Base-by-base conservation (phyloP, 2,113 vertebrate species). In the Excalfactoria chinensis region DNA sequence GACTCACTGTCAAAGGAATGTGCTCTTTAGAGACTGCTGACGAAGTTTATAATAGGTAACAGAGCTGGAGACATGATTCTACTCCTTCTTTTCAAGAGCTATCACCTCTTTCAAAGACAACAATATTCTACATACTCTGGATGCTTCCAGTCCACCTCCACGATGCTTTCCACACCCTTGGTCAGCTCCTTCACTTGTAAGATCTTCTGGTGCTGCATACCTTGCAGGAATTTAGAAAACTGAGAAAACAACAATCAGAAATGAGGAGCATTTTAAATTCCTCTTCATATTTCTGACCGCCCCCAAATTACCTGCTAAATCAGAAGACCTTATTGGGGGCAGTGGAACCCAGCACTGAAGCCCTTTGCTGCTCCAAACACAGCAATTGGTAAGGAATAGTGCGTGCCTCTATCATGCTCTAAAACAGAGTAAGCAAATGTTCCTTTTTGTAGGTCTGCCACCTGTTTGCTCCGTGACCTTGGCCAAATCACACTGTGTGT, bases 121-220 rank as follows among this genome's bases (percentile, higher is more conserved):
- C 2, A 37, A 40, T 4, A 16, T 43, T 87, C 37, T 85, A 96
- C 98, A 28, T 97, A 99, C 99, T 98, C 98, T 23, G 95, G 97
- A 91, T 99, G 98, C 84, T 96, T 99, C 99, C 99, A 99, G 97
- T 99, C 98, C 93, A 99, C 98, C 34, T 98, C 98, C 92, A 99
- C 98, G 23, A 99, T 98, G 98, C 99, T 99, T 93, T 99, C 99
- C 87, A 99, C 99, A 16, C 99, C 99, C 97, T 98, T 99, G 94
- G 79, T 98, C 97, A 99, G 97, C 95, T 99, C 99, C 97, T 99
- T 99, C 88, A 99, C 98, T 67, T 98, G 98, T 32, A 99, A 56
- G 43, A 99, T 95, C 93, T 97, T 97, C 88, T 98, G 97, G 68
- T 98, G 98, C 96, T 99, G 98, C 98, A 99, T 99, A 53, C 95